phyloP scores from a whole-genome alignment of 2,113 vertebrate species.

The Alectura lathami region DNA sequence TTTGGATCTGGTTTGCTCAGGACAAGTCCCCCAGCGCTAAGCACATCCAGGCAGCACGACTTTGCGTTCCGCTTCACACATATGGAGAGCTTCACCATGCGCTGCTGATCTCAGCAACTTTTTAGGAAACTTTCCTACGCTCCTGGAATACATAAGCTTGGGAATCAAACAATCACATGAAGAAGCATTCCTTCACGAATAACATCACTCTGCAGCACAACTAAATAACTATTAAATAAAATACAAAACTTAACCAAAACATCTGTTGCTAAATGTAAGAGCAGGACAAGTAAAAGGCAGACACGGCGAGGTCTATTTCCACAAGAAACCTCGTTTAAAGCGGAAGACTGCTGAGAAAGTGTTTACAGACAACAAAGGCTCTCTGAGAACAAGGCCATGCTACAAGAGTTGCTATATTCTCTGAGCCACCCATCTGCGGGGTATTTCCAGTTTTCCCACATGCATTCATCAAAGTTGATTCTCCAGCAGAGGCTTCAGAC shows the following conservation, averaged over 20 bases:
- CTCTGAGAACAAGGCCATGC: not conserved
- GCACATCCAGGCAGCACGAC: not conserved
- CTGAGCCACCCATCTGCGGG: not conserved
- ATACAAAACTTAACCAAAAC: not conserved
- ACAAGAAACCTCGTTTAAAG: not conserved
- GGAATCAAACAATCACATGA: not conserved
- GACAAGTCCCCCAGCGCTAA: not conserved
- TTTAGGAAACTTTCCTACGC: not conserved
- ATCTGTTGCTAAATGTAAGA: not conserved
- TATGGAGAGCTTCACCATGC: not conserved
- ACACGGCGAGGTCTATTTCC: not conserved
- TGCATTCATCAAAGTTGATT: not conserved
- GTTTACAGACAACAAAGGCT: not conserved
- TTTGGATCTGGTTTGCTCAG: not conserved
- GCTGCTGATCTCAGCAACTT: not conserved
- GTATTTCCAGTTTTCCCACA: not conserved
- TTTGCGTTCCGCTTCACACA: not conserved
- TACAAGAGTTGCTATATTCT: not conserved
- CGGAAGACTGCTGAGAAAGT: not conserved
- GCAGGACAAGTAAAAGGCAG: not conserved
- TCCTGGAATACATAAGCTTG: not conserved
- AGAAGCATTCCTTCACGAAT: not conserved
- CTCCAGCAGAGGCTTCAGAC: not conserved
- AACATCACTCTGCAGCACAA: not conserved
- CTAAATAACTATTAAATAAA: not conserved